Evolutionary conservation across 92 coral and sea anemone species (phyloP).

Genomic region (Palythoa caribaeorum): DNA sequence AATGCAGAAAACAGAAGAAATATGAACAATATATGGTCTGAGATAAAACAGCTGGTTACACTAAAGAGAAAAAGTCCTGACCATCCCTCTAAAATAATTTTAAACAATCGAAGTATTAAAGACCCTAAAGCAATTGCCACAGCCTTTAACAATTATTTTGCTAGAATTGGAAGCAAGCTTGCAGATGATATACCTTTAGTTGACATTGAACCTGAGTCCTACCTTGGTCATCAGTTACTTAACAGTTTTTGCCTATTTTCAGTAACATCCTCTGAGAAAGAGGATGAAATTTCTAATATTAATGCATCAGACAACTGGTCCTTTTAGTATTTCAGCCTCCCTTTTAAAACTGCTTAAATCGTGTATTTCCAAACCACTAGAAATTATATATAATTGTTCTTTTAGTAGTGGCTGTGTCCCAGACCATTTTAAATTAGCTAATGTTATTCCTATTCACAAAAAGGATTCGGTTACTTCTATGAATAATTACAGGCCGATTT

Average conservation of each 20-base stretch:
- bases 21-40: not conserved
- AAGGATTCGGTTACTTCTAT: too few relatives aligned
- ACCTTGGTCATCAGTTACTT: conserved; percentile 11
- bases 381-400: not conserved
- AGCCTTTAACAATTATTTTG: conserved; percentile 45
- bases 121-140: conserved; percentile 53
- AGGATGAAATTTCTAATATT: conserved; percentile 38
- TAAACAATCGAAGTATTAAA: conserved; percentile 15
- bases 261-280: conserved; percentile 48
- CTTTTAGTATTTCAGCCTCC: not conserved
- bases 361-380: not conserved
- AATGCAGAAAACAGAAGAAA: too few relatives aligned
- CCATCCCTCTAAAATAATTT: conserved; percentile 43
- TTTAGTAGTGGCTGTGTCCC: not conserved
- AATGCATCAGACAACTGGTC: not conserved
- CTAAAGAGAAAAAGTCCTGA: conserved; percentile 41
- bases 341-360: not conserved
- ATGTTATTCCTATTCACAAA: too few relatives aligned
- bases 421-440: too few relatives aligned
- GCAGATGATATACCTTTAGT: conserved; percentile 35
- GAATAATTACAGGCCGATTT: not conserved
- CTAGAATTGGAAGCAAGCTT: conserved; percentile 50
- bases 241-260: conserved; percentile 44
- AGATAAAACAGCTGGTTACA: conserved; percentile 48
- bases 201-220: conserved; percentile 42